These are phyloP conservation scores for Heliothis virescens DNA, from an alignment of 1,140 invertebrate species.

Conservation along the genomic window DNA sequence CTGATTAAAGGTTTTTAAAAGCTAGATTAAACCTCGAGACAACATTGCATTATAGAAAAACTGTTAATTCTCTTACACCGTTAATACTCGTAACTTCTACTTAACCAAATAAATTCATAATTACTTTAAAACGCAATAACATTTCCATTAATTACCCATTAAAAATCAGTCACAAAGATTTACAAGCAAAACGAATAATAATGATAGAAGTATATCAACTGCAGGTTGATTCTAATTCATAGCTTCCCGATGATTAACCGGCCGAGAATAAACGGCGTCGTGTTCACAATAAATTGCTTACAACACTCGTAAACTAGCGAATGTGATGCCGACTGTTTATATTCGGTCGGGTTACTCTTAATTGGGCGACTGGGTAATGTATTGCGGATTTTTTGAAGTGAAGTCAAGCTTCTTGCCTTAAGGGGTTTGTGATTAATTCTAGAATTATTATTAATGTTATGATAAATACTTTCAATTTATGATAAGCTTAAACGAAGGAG, in stretches of 20 bases:
- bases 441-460: no score
- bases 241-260: conserved; percentile 54
- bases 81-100: no score
- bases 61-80: no score
- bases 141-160: not conserved
- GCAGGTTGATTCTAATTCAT: conserved; percentile 62
- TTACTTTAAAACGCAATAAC: not conserved
- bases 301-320: conserved; percentile 27
- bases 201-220: conserved; percentile 46
- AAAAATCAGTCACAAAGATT: not conserved
- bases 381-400: conserved; percentile 20
- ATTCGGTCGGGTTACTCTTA: conserved; percentile 31
- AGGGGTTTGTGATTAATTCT: not conserved
- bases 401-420: not conserved
- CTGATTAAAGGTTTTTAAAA: no score
- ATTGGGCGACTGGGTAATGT: conserved; percentile 25
- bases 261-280: conserved; percentile 28
- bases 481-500: no score
- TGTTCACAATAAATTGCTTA: conserved; percentile 35
- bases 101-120: no score
- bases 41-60: no score
- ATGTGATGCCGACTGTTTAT: conserved; percentile 33
- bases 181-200: conserved; percentile 33
- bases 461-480: no score
- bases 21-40: no score